Conservation (phyloP, 2,113 vertebrate species). For the Pterocles gutturalis region DNA sequence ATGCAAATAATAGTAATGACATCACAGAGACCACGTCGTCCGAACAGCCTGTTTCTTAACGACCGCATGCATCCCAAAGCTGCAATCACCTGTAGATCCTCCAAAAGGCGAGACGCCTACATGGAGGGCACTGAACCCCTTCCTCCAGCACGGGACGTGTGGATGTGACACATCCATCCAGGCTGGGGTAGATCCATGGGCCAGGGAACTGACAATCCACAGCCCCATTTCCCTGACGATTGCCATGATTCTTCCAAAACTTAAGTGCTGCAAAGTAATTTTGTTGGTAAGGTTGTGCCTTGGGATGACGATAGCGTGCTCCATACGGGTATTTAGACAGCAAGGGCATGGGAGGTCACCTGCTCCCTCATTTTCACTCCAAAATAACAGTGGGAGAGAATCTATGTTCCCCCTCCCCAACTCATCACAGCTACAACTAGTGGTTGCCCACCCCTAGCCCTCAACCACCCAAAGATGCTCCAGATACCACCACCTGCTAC, state of each 20-base stretch:
- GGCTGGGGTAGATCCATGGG: neutral
- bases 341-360: neutral
- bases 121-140: neutral
- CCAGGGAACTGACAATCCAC: neutral
- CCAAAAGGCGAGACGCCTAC: rapidly evolving
- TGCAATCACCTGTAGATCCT: neutral
- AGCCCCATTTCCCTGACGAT: neutral
- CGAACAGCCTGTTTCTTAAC: neutral
- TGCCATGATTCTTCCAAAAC: neutral
- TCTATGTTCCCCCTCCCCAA: neutral
- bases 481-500: neutral
- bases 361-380: neutral
- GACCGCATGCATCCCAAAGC: neutral
- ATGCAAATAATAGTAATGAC: neutral
- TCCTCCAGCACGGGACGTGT: neutral
- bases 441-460: neutral
- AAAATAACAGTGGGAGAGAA: neutral
- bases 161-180: neutral
- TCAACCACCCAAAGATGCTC: neutral
- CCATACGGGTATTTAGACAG: rapidly evolving
- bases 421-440: neutral
- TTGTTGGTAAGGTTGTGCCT: neutral
- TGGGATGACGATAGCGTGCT: too few species aligned
- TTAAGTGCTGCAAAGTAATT: neutral
- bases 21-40: neutral